Percentiles rank a stretch among this genome's conserved stretches.
Conservation (phyloP, 2,797 vertebrate genomes). For the Steatocranus sp. region DNA sequence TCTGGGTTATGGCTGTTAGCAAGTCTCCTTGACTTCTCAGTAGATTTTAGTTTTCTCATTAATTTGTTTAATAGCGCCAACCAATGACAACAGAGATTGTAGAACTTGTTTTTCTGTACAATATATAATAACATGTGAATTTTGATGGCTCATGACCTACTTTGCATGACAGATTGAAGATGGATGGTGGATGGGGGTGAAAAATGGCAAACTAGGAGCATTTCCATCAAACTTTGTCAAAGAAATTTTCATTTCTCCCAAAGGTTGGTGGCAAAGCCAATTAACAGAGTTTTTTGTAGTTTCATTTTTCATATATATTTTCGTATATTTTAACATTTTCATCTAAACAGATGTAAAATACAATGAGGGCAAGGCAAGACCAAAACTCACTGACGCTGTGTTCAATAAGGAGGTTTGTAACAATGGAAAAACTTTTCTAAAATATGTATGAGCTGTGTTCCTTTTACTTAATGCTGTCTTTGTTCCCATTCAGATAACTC, state of each 20-base stretch:
- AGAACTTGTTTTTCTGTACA: not conserved
- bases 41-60: not conserved
- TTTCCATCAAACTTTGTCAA: slow-evolving; percentile 90
- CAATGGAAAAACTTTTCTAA: not conserved
- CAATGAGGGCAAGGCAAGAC: slow-evolving; percentile 66
- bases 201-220: slow-evolving; percentile 79
- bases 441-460: not conserved
- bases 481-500: slow-evolving; percentile 32
- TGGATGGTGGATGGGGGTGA: slow-evolving; percentile 89
- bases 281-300: not conserved
- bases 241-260: slow-evolving; percentile 71
- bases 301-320: not conserved
- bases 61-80: not conserved
- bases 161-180: slow-evolving; percentile 82
- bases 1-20: not conserved
- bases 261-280: slow-evolving; percentile 55
- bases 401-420: slow-evolving; percentile 73
- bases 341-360: slow-evolving; percentile 60
- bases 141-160: not conserved
- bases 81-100: not conserved
- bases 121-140: not conserved
- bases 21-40: not conserved
- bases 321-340: not conserved
- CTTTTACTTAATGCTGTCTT: not conserved
- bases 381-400: slow-evolving; percentile 72